These are phyloP conservation scores for Mongoloraphidia duomilia DNA, from an alignment of 2,888 invertebrate genomes.

Conservation along the genomic window DNA sequence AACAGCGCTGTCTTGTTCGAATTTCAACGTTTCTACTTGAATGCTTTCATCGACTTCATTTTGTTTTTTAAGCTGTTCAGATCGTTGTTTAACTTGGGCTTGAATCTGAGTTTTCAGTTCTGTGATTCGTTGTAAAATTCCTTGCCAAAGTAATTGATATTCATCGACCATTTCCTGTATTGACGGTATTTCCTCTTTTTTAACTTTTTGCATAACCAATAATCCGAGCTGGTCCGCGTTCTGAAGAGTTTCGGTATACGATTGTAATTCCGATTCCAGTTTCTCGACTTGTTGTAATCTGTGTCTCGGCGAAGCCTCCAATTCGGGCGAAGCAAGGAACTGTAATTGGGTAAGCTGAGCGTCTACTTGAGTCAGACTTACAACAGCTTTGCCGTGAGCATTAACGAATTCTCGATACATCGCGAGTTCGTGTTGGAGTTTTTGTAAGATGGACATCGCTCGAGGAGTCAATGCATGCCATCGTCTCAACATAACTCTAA, in stretches of 20 bases:
- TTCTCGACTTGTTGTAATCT: constrained; percentile 32
- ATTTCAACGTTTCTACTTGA: constrained; percentile 59
- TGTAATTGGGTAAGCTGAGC: constrained; percentile 55
- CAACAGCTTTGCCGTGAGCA: constrained; percentile 55
- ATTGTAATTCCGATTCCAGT: constrained; percentile 40
- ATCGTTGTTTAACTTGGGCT: constrained; percentile 22
- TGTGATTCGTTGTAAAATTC: constrained; percentile 38
- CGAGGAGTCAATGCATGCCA: constrained; percentile 50
- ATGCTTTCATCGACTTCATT: constrained; percentile 41
- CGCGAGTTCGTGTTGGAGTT: constrained; percentile 40
- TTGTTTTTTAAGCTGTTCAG: constrained; percentile 18
- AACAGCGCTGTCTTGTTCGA: constrained; percentile 61
- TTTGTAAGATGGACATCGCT: constrained; percentile 40
- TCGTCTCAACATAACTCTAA: constrained; percentile 41
- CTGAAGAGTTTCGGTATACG: constrained; percentile 35
- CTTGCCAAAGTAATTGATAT: constrained; percentile 47
- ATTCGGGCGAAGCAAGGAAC: constrained; percentile 36
- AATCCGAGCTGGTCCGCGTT: constrained; percentile 45
- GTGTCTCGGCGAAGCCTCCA: constrained; percentile 31
- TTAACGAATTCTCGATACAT: constrained; percentile 52
- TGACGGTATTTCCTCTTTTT: constrained; percentile 36
- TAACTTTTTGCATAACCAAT: constrained; percentile 41
- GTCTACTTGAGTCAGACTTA: constrained; percentile 56
- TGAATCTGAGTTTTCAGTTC: constrained; percentile 30
- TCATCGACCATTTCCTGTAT: constrained; percentile 48